Percentiles rank a stretch among this genome's conserved stretches.
These are phyloP conservation scores for Pygoscelis antarcticus DNA, from an alignment of 2,113 vertebrate species.

Conservation along the genomic window DNA sequence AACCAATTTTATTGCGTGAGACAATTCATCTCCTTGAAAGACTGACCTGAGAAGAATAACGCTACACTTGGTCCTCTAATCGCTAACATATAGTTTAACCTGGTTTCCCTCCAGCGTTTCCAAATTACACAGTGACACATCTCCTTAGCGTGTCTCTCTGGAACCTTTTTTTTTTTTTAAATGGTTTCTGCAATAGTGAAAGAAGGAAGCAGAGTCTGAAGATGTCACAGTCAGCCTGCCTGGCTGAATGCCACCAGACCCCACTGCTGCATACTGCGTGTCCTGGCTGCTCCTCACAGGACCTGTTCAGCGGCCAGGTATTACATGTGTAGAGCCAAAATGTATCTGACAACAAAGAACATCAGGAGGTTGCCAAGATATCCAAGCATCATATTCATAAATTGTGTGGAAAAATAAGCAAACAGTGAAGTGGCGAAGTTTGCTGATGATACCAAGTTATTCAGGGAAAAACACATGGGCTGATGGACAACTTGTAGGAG, in stretches of 20 bases:
- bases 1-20: accelerated
- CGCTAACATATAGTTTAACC: background rate
- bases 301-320: background rate
- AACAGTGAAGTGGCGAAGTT: background rate
- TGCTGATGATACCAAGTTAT: no score
- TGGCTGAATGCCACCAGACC: background rate
- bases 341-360: accelerated
- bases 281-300: background rate
- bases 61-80: background rate
- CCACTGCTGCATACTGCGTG: accelerated
- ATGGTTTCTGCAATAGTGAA: background rate
- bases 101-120: background rate
- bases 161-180: background rate
- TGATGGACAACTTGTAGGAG: background rate
- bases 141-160: background rate
- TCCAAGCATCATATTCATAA: no score
- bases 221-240: background rate
- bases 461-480: background rate
- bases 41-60: background rate
- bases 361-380: no score
- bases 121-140: no score
- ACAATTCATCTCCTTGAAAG: background rate
- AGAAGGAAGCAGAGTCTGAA: background rate
- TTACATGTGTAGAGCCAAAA: background rate
- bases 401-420: background rate